phyloP scores from a whole-genome alignment of 2,888 invertebrate genomes.

The Alloplasta piceator region DNA sequence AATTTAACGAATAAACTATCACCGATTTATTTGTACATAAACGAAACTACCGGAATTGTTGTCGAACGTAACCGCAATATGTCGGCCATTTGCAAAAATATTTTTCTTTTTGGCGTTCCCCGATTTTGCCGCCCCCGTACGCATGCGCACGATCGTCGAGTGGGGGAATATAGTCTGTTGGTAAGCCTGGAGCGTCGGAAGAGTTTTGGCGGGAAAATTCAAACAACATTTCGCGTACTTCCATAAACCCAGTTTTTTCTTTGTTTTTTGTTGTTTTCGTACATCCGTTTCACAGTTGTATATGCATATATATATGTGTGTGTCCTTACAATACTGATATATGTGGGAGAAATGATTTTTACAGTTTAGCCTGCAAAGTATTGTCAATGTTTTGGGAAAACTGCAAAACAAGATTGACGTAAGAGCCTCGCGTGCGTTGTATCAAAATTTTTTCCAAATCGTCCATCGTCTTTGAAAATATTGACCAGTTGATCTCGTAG shows the following conservation, averaged over 20 bases:
- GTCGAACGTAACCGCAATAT: slow-evolving; percentile 58
- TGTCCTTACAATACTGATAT: slow-evolving; percentile 5
- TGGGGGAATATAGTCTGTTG: background rate
- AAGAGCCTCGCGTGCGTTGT: slow-evolving; percentile 72
- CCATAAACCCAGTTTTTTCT: background rate
- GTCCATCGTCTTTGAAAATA: slow-evolving; percentile 69
- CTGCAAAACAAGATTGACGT: slow-evolving; percentile 70
- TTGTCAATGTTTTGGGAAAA: slow-evolving; percentile 67
- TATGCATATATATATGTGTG: background rate
- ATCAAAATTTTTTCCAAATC: slow-evolving; percentile 73
- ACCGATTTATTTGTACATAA: slow-evolving; percentile 30
- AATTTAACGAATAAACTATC: slow-evolving; percentile 24
- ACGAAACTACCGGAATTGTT: slow-evolving; percentile 59
- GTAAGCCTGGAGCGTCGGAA: background rate
- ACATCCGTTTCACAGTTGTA: background rate
- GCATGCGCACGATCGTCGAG: slow-evolving; percentile 9
- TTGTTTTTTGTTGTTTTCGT: background rate
- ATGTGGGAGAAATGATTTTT: slow-evolving; percentile 61
- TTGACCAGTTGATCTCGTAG: slow-evolving; percentile 72
- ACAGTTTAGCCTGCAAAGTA: slow-evolving; percentile 77
- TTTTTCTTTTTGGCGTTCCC: slow-evolving; percentile 21
- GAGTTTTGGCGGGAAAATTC: background rate
- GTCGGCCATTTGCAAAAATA: slow-evolving; percentile 55
- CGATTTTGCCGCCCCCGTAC: background rate
- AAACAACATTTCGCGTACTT: background rate